These are phyloP conservation scores for Amphipoea lucens DNA, from an alignment of 2,888 invertebrate species.

Conservation along the genomic window DNA sequence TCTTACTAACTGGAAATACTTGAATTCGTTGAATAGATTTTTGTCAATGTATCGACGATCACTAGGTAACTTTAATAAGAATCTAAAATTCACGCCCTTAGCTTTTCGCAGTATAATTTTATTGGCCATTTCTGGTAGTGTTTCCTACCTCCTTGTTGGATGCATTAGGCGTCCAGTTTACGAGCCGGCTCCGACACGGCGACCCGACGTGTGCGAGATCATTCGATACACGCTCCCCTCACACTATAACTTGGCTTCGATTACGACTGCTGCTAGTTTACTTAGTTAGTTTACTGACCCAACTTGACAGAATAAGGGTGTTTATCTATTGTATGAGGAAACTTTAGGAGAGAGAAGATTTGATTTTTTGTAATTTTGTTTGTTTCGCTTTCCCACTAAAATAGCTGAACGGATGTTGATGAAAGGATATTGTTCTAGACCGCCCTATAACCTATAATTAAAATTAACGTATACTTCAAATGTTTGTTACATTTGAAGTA, in stretches of 20 bases:
- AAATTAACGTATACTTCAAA: no score
- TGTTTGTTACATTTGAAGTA: no score
- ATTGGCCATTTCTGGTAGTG: neutral
- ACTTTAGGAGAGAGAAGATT: neutral
- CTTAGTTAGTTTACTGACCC: conserved; percentile 33
- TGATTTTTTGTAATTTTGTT: neutral
- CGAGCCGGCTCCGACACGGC: conserved; percentile 67
- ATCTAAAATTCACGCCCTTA: neutral
- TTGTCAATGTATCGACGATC: no score
- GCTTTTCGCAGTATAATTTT: neutral
- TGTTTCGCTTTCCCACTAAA: neutral
- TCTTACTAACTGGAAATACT: neutral
- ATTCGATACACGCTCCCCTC: conserved; percentile 53
- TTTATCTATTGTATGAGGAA: conserved; percentile 16
- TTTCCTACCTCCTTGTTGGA: conserved; percentile 60
- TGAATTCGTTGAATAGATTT: neutral
- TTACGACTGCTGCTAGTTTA: conserved; percentile 40
- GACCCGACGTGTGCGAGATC: conserved; percentile 59
- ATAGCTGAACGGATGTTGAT: no score
- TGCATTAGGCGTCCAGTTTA: conserved; percentile 78
- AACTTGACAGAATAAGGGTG: conserved; percentile 20
- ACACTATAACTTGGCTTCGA: conserved; percentile 43
- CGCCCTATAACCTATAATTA: no score
- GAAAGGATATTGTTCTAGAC: no score
- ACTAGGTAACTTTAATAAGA: neutral